phyloP scores from a whole-genome alignment of 2,113 vertebrate species.

The Chlamydotis undulata region DNA sequence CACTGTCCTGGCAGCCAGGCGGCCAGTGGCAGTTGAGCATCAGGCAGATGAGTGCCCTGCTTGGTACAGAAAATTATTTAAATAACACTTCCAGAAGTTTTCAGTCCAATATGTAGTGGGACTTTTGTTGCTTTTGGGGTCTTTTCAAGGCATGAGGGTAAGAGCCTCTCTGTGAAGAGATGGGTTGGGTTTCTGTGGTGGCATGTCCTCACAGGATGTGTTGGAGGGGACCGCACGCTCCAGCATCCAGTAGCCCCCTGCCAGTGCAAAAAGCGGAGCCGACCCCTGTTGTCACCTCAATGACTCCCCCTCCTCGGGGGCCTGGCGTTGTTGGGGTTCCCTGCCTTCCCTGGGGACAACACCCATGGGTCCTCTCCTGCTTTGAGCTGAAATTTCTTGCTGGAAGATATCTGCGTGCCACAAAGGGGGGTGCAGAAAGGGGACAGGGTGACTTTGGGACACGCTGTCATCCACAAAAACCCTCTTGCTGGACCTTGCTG shows the following conservation, averaged over 20 bases:
- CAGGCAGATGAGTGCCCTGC: background rate
- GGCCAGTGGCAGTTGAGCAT: background rate
- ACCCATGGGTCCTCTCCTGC: background rate
- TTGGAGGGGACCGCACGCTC: background rate
- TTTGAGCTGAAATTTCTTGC: background rate
- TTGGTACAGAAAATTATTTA: background rate
- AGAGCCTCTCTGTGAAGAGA: background rate
- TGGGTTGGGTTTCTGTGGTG: background rate
- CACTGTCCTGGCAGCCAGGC: rapidly evolving
- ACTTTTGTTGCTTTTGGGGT: background rate
- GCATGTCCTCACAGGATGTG: rapidly evolving
- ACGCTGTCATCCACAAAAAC: background rate
- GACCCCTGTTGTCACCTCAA: background rate
- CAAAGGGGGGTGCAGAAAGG: rapidly evolving
- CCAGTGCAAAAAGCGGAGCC: background rate
- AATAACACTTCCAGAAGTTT: background rate
- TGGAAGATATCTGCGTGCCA: background rate
- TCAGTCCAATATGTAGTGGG: background rate
- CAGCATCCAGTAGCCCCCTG: background rate
- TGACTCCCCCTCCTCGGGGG: background rate
- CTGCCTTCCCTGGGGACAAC: background rate
- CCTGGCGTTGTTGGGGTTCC: background rate
- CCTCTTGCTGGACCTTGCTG: background rate
- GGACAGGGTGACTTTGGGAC: background rate
- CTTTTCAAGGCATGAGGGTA: background rate